These are phyloP conservation scores for Neodontobutis hainanensis DNA, from an alignment of 2,113 vertebrate genomes.

Conservation along the genomic window DNA sequence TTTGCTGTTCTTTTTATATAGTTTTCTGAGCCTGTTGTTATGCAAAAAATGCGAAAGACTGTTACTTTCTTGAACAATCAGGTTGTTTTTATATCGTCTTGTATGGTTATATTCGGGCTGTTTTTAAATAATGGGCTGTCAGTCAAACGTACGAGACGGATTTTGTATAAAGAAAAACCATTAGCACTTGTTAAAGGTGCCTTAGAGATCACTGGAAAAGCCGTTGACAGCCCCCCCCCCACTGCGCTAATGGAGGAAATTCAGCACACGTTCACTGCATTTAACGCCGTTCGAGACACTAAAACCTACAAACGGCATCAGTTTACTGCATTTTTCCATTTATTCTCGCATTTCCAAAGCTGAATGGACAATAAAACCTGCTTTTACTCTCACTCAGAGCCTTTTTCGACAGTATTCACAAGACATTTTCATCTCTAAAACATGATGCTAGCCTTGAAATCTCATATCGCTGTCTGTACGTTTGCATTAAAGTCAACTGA, in stretches of 20 bases:
- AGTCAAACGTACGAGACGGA: neutral
- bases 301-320: neutral
- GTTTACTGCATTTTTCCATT: neutral
- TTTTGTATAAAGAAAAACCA: neutral
- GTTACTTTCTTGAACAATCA: slow-evolving; percentile 2
- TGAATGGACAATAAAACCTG: neutral
- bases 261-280: neutral
- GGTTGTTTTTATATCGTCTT: slow-evolving; percentile 2
- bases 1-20: neutral
- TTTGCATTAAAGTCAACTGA: slow-evolving; percentile 3
- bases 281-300: too few species aligned
- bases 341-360: neutral
- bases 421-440: neutral
- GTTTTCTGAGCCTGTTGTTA: neutral
- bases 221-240: too few species aligned
- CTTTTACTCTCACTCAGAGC: neutral
- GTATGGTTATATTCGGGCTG: neutral
- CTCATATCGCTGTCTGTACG: neutral
- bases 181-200: neutral
- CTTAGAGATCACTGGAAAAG: neutral
- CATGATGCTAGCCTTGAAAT: neutral
- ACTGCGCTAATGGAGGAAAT: neutral
- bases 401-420: neutral
- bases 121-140: neutral
- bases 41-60: slow-evolving; percentile 4